Conservation (phyloP, 2,797 vertebrate species). For the Anabacerthia variegaticeps region DNA sequence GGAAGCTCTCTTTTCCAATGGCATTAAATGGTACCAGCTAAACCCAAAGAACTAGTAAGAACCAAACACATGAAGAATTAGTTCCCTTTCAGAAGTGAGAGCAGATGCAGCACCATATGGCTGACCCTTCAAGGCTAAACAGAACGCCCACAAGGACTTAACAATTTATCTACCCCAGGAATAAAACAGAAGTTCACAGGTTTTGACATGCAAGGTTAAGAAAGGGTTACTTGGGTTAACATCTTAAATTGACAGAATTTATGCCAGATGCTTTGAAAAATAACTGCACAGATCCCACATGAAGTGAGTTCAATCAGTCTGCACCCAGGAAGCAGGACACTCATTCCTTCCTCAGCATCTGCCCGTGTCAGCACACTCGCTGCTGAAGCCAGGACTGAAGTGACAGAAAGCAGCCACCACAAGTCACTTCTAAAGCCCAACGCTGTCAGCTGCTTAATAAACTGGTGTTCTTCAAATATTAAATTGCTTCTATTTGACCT, state of each 20-base stretch:
- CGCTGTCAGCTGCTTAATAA: neutral
- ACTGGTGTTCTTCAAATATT: neutral
- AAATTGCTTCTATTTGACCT: slow-evolving; percentile 16
- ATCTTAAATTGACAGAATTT: neutral
- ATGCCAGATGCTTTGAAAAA: neutral
- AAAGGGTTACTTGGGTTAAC: slow-evolving; percentile 8
- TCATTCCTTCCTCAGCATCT: neutral
- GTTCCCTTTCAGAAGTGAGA: slow-evolving; percentile 12
- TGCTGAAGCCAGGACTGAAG: neutral
- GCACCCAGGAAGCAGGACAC: neutral
- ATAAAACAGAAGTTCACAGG: slow-evolving; percentile 23
- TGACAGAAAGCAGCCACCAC: neutral
- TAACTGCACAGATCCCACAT: neutral
- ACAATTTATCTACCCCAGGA: slow-evolving; percentile 30
- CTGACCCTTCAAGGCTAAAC: slow-evolving; percentile 41
- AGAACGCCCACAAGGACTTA: slow-evolving; percentile 49
- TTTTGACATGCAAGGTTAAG: neutral
- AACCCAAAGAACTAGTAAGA: slow-evolving; percentile 1
- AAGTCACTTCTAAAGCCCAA: neutral
- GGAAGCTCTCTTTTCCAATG: neutral
- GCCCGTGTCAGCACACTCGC: neutral
- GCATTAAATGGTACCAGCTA: slow-evolving; percentile 26
- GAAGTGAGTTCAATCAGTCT: neutral
- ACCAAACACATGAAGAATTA: neutral
- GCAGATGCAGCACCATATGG: slow-evolving; percentile 69